Evolutionary conservation across 2,113 vertebrate species (phyloP).

Genomic region (Cervus canadensis): DNA sequence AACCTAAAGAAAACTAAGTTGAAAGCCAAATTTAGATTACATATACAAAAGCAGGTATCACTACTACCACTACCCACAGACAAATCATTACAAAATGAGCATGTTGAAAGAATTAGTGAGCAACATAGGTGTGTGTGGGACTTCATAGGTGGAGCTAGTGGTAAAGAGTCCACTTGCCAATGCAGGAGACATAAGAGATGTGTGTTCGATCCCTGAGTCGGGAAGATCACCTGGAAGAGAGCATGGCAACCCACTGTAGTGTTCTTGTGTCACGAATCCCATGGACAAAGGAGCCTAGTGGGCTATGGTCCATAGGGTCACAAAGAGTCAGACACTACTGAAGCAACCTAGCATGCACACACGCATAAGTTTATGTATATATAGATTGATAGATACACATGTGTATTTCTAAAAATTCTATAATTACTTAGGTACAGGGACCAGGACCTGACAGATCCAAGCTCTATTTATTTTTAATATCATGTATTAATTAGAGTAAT

Average conservation of each 20-base stretch:
- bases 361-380: not conserved
- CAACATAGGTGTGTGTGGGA: not conserved
- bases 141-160: not conserved
- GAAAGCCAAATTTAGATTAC: slow-evolving; percentile 32
- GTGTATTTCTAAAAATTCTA: not conserved
- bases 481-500: not conserved
- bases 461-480: slow-evolving; percentile 1
- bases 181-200: not conserved
- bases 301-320: not conserved
- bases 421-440: not conserved
- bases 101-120: not conserved
- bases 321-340: not conserved
- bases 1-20: not conserved
- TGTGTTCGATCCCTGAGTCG: rapidly evolving
- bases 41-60: not conserved
- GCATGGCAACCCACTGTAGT: not conserved
- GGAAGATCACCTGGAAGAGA: not conserved
- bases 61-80: not conserved
- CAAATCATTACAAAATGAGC: not conserved
- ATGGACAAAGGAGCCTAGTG: not conserved
- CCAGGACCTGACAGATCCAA: not conserved
- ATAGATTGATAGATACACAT: not conserved
- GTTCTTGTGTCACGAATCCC: not conserved
- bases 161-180: not conserved
- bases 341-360: not conserved